A percentile compares a stretch with the other conserved stretches of the same genome.
phyloP scores from a whole-genome alignment of 2,797 vertebrate genomes.

The Falco berigora region DNA sequence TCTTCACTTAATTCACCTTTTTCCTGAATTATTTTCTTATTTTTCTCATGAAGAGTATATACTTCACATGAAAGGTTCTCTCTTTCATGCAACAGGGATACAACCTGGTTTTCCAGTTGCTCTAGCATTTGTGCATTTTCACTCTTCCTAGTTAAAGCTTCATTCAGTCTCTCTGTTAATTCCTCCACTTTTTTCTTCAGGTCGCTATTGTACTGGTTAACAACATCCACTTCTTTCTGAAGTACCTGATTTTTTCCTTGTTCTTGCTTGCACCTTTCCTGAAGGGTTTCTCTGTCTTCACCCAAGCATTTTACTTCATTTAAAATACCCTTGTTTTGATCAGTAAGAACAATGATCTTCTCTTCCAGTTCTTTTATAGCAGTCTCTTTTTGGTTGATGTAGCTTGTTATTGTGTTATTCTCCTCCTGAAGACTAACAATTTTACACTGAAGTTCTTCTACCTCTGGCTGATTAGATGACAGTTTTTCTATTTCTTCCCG shows the following conservation, averaged over 20 bases:
- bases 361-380: conserved; percentile 74
- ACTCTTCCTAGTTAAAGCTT: conserved; percentile 62
- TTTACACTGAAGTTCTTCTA: conserved; percentile 72
- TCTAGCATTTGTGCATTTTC: conserved; percentile 58
- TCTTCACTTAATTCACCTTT: conserved; percentile 59
- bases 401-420: conserved; percentile 71
- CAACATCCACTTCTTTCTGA: conserved; percentile 62
- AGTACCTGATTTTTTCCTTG: conserved; percentile 64
- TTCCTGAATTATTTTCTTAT: conserved; percentile 63
- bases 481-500: conserved; percentile 67
- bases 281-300: conserved; percentile 66
- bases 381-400: conserved; percentile 75
- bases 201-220: conserved; percentile 63
- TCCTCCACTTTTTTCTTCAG: conserved; percentile 74
- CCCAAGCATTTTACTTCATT: conserved; percentile 64
- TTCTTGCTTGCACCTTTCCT: conserved; percentile 58
- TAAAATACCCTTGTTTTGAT: conserved; percentile 69
- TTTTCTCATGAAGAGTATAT: conserved; percentile 67
- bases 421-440: conserved; percentile 71
- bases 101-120: conserved; percentile 70
- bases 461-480: conserved; percentile 43
- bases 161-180: conserved; percentile 52
- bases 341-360: conserved; percentile 60
- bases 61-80: conserved; percentile 65
- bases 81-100: conserved; percentile 67